Evolutionary conservation across 2,888 invertebrate genomes (phyloP).

Genomic region (Apoda limacodes): DNA sequence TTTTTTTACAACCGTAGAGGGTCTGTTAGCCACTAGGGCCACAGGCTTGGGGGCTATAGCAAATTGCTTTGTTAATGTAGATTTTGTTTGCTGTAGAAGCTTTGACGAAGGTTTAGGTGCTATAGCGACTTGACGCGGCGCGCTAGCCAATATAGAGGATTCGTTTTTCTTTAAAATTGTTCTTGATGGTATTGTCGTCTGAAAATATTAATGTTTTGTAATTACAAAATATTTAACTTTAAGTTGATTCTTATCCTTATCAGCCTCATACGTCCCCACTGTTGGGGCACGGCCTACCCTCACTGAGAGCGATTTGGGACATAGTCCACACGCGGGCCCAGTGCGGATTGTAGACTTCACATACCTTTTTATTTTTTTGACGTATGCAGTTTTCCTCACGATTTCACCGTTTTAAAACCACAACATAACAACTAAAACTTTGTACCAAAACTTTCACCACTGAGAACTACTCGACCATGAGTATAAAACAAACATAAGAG

Average conservation of each 20-base stretch:
- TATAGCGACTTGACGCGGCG: conserved; percentile 57
- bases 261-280: no score
- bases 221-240: conserved; percentile 1
- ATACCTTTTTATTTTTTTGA: no score
- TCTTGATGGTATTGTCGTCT: conserved; percentile 26
- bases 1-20: conserved; percentile 29
- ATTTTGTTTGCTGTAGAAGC: conserved; percentile 25
- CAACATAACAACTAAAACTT: no score
- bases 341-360: no score
- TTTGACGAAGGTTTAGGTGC: conserved; percentile 55
- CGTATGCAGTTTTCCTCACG: no score
- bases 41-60: conserved; percentile 48
- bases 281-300: no score
- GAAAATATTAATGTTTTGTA: conserved; percentile 11
- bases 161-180: conserved; percentile 26
- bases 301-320: no score
- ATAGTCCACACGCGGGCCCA: no score
- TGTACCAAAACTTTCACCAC: no score
- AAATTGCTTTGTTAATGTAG: conserved; percentile 28
- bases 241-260: not conserved
- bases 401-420: no score
- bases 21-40: conserved; percentile 29
- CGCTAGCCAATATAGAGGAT: conserved; percentile 20
- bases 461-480: no score
- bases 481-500: no score